These are phyloP conservation scores for Mastigias papua DNA, from an alignment of 30 jellyfish, hydroid and myxozoan genomes.

Conservation along the genomic window DNA sequence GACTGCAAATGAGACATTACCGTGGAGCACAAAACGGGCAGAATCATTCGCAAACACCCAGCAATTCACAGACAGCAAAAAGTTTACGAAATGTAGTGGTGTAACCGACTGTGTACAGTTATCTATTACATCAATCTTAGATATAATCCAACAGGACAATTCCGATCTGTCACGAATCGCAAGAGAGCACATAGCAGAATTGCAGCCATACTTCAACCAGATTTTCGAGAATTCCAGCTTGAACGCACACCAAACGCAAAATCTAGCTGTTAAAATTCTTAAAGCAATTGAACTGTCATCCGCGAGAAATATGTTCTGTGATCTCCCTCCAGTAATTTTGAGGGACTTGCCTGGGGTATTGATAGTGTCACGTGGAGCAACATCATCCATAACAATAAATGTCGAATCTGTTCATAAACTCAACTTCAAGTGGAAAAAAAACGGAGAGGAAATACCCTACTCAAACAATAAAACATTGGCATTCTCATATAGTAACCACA, in stretches of 20 bases:
- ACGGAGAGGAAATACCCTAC: constrained; percentile 18
- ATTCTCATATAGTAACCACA: not conserved
- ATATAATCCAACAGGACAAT: constrained; percentile 30
- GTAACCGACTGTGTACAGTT: constrained; percentile 48
- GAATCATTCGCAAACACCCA: constrained; percentile 29
- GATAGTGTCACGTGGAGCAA: not conserved
- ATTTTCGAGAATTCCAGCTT: constrained; percentile 20
- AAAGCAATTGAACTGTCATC: constrained; percentile 12
- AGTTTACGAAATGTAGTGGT: constrained; percentile 52
- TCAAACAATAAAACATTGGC: too few relatives aligned
- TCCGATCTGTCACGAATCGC: constrained; percentile 28
- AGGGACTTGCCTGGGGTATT: constrained; percentile 38
- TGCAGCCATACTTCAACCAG: constrained; percentile 24
- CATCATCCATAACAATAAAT: not conserved
- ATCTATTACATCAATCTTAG: constrained; percentile 18
- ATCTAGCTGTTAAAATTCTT: not conserved
- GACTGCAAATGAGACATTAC: not conserved
- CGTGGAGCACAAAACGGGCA: constrained; percentile 53
- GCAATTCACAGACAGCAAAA: constrained; percentile 26
- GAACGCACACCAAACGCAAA: constrained; percentile 6
- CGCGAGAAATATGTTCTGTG: constrained; percentile 45
- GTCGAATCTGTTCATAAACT: constrained; percentile 24
- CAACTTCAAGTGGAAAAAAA: constrained; percentile 52
- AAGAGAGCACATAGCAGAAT: constrained; percentile 18
- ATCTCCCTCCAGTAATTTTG: constrained; percentile 44